phyloP scores from a whole-genome alignment of 1,140 invertebrate species.

The Cardiocondyla obscurior region DNA sequence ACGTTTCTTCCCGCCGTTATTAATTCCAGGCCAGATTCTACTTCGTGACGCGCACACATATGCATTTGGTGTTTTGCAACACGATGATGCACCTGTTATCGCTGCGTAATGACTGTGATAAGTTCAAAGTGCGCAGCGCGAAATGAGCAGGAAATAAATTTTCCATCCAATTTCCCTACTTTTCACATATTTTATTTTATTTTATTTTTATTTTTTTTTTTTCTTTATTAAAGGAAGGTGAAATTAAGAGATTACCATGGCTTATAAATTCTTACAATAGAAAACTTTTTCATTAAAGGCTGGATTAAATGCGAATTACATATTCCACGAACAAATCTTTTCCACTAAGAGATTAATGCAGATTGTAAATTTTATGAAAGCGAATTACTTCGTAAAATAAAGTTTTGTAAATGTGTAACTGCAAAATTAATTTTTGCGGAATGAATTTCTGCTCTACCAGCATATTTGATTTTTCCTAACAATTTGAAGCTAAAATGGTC shows the following conservation, averaged over 20 bases:
- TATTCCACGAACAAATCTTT: background rate
- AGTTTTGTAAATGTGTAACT: background rate
- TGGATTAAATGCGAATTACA: background rate
- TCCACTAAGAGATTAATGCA: background rate
- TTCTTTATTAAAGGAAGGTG: too few relatives aligned
- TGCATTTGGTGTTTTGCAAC: background rate
- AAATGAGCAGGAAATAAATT: background rate
- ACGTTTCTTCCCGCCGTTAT: background rate
- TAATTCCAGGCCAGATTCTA: background rate
- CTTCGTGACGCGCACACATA: background rate
- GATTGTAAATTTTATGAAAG: background rate
- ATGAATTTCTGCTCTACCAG: background rate
- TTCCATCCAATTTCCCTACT: background rate
- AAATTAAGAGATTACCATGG: constrained; percentile 5
- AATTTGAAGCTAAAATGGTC: background rate
- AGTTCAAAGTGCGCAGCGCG: background rate
- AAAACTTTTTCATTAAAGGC: background rate
- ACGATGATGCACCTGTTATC: background rate
- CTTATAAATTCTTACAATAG: background rate
- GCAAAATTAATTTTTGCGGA: background rate
- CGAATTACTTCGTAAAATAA: background rate
- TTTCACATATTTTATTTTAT: too few relatives aligned
- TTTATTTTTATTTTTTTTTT: background rate
- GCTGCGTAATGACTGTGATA: background rate
- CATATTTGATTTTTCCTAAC: background rate